Evolutionary conservation across 2,797 vertebrate genomes (phyloP).

Genomic region (Epinephelus coioides): DNA sequence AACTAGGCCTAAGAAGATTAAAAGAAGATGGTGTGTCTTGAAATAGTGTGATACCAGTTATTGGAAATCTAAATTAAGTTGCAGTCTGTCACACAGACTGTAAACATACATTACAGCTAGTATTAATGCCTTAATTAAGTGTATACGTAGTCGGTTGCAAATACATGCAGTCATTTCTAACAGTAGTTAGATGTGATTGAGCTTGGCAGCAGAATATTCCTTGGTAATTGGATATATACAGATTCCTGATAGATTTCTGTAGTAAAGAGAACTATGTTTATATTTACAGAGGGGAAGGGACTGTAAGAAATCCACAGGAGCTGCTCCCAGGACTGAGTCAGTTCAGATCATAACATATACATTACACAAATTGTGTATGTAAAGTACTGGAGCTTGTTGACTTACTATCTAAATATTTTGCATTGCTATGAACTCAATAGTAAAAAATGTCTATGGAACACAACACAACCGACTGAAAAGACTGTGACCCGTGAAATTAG

Average conservation of each 20-base stretch:
- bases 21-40: constrained; percentile 68
- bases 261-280: constrained; percentile 47
- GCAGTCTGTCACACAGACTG: neutral
- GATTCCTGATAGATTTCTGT: constrained; percentile 42
- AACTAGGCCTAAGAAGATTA: constrained; percentile 79
- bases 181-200: constrained; percentile 26
- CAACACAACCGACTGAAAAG: too few species aligned
- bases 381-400: neutral
- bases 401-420: neutral
- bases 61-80: constrained; percentile 47
- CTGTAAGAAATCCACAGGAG: constrained; percentile 27
- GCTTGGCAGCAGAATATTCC: constrained; percentile 28
- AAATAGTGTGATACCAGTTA: constrained; percentile 66
- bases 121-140: too few species aligned
- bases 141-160: too few species aligned
- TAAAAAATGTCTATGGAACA: neutral
- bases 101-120: neutral
- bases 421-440: neutral
- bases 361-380: neutral
- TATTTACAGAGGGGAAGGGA: constrained; percentile 49
- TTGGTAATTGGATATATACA: constrained; percentile 54
- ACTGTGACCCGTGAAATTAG: too few species aligned
- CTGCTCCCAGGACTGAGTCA: constrained; percentile 11
- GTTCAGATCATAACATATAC: constrained; percentile 17
- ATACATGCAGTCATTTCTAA: neutral